Base-by-base conservation (phyloP, 2,888 invertebrate species). In the Heliconius sara region DNA sequence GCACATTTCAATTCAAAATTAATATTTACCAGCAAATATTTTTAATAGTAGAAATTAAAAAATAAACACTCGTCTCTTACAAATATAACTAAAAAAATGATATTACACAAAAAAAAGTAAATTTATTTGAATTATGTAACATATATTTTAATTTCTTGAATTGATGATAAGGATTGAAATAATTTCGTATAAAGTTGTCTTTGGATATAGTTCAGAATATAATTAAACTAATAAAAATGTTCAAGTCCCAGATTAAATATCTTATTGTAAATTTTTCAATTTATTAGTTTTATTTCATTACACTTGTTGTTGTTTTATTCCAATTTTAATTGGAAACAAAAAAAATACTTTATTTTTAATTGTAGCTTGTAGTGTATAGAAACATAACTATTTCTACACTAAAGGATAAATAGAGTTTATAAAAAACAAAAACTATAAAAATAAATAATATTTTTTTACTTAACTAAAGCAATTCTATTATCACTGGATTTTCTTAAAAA, bases 381-480 rank as follows among this genome's bases (percentile, higher is more conserved):
- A 60, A 60, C 10, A 19, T 52, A 60, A 60, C 10, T 10, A 74
- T 19, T 27, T 71, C 52, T 73, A 65, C 68, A 77, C 70, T 74
- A 70, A 63, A 77, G 19, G 19, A 63, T 68, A 60, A 77, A 77
- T 43, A 75, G 34, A 7, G 34, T 25, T 22, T 39, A 78, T 47
- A 30, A 52, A n/a, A n/a, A 60, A 30, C 3, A 57, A 60, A 73
- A 72, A 70, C n/a, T 65, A 71, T 10, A 22, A 73, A 73, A 80
- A 81, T 82, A 79, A 83, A 76, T 72, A 79, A 76, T 78, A 75
- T 76, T n/a, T 57, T 73, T 67, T 68, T 73, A 76, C 34, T 75
- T 65, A 75, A 43, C 39, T 75, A 75, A 47, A 65, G 47, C 57
- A 66, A 30, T 65, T 27, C 22, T 68, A 77, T 30, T 76, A 52